phyloP scores from a whole-genome alignment of 2,113 vertebrate species.

The Thunnus thynnus region DNA sequence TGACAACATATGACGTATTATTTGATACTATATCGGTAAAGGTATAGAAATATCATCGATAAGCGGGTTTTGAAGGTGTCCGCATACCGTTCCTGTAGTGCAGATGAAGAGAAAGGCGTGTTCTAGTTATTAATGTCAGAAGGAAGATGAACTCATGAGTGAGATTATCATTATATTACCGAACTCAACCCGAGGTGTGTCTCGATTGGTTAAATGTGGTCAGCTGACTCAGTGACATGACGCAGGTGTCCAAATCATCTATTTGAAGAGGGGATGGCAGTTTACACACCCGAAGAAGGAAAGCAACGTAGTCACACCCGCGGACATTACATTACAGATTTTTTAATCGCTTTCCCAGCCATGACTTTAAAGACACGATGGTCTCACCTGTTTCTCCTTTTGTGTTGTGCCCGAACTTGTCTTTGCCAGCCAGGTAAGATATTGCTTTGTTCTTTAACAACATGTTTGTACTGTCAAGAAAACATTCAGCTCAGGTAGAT shows the following conservation, averaged over 20 bases:
- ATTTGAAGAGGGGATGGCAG: neutral
- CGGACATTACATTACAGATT: accelerated
- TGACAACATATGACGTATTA: no score
- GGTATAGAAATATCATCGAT: no score
- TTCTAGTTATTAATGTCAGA: no score
- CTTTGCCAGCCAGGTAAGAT: neutral
- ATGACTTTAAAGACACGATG: constrained; percentile 30
- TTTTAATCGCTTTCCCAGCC: neutral
- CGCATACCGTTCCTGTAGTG: no score
- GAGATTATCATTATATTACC: no score
- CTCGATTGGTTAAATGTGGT: neutral
- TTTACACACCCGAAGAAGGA: neutral
- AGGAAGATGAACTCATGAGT: neutral
- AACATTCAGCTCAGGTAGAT: neutral
- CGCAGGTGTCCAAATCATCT: constrained; percentile 6
- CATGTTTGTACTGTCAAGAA: neutral
- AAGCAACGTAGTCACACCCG: neutral
- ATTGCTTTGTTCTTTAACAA: neutral
- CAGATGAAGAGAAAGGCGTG: no score
- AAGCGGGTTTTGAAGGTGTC: no score
- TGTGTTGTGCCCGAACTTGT: neutral
- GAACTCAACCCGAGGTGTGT: neutral
- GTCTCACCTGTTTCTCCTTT: constrained; percentile 8
- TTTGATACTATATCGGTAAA: no score
- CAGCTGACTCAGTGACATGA: constrained; percentile 55